Base-by-base conservation (phyloP, 53 echinoderm and acorn worm genomes). In the Astropecten irregularis region DNA sequence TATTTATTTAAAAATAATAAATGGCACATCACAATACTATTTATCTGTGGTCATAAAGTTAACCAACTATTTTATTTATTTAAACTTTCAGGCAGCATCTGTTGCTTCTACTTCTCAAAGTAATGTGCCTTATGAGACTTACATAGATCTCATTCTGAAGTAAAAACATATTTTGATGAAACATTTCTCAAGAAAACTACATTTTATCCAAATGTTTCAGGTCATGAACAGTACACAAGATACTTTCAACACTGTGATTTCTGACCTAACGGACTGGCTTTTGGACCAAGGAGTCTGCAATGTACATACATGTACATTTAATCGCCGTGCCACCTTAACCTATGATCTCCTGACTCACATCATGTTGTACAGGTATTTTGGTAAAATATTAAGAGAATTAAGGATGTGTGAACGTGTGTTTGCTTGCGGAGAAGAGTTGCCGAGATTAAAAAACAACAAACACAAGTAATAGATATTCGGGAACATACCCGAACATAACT, bases 291-390 rank as follows among this genome's bases (percentile, higher is more conserved):
- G 66, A 38, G 66, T 66, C 37, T 37, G 37, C 36, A 66, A 66
- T 66, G 66, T 66, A 66, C 66, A 66, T 66, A 66, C 66, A 37
- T 66, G 66, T 37, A 66, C 36, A 66, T 66, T 37, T 38, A 66
- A 25, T 37, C 39, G 39, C 21, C 66, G 66, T 66, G 66, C 36
- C 66, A 66, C 66, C 39, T 38, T 66, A 66, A 39, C 66, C n/a
- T 38, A 1, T 19, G 66, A 66, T 66, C 66, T 66, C 39, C 39
- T 66, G 66, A 66, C 66, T 66, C 66, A 37, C 39, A 35, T 37
- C 37, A 16, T 66, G 66, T 66, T 18, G 18, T 66, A 66, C 66
- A 66, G 66, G 66, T 66, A 66, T 66, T n/a, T 22, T 21, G 36
- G 66, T 66, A 38, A 66, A 18, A 66, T 66, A 14, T 56, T 56